Evolutionary conservation across 2,888 invertebrate species (phyloP).

Genomic region (Fragum sueziense): DNA sequence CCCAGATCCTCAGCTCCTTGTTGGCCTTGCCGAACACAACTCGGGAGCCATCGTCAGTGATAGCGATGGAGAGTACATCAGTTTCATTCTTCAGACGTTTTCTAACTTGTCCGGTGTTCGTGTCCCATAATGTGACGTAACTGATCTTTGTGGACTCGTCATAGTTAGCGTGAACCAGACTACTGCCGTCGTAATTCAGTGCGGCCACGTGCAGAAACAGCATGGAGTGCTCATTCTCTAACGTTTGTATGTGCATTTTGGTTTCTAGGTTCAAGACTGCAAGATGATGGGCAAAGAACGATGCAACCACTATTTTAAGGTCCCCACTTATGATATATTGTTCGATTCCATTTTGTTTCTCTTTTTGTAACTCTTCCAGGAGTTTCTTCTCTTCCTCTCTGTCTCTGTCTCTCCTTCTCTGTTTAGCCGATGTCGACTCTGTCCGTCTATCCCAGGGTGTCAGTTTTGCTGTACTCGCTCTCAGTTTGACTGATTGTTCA

Average conservation of each 20-base stretch:
- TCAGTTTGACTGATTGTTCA: conserved; percentile 50
- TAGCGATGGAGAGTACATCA: conserved; percentile 78
- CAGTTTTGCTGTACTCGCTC: conserved; percentile 71
- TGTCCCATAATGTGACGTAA: conserved; percentile 81
- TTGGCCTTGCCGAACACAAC: conserved; percentile 78
- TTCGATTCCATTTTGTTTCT: conserved; percentile 79
- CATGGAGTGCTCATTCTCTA: conserved; percentile 78
- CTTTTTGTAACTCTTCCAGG: conserved; percentile 72
- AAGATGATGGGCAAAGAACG: conserved; percentile 80
- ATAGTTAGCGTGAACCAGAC: conserved; percentile 79
- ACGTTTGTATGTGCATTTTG: conserved; percentile 73
- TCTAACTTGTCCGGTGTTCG: conserved; percentile 72
- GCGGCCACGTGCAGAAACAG: conserved; percentile 78
- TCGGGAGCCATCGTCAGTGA: conserved; percentile 74
- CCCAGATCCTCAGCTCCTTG: conserved; percentile 79
- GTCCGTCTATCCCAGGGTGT: conserved; percentile 79
- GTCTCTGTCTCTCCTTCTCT: conserved; percentile 69
- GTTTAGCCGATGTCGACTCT: conserved; percentile 71
- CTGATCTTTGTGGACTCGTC: conserved; percentile 79
- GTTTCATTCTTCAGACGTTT: conserved; percentile 77
- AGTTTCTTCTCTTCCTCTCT: conserved; percentile 68
- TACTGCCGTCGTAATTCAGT: conserved; percentile 74
- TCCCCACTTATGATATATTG: conserved; percentile 79
- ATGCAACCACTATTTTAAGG: conserved; percentile 76
- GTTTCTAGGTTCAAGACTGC: conserved; percentile 79